These are phyloP conservation scores for Merodon equestris DNA, from an alignment of 2,888 invertebrate genomes.

Conservation along the genomic window DNA sequence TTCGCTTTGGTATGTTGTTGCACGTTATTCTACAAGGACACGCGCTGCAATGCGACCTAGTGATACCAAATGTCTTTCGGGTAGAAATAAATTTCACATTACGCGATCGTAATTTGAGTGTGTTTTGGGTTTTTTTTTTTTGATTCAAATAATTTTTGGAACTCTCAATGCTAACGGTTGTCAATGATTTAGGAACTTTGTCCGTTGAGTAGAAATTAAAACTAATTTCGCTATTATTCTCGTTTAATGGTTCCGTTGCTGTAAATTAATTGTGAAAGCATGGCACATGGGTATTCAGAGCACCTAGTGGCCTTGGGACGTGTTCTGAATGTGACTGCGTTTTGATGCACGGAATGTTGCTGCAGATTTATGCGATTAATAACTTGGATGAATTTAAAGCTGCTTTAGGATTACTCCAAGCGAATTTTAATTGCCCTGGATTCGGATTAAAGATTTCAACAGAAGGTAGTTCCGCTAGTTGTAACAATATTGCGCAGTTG, in stretches of 20 bases:
- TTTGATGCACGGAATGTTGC: background rate
- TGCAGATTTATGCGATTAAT: background rate
- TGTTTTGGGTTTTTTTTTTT: slow-evolving; percentile 17
- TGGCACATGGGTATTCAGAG: too few species aligned
- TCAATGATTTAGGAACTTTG: slow-evolving; percentile 27
- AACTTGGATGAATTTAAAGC: background rate
- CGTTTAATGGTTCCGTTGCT: slow-evolving; percentile 21
- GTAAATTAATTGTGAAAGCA: slow-evolving; percentile 1
- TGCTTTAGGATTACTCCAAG: too few species aligned
- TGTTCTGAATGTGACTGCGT: background rate
- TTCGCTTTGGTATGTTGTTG: background rate
- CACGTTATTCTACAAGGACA: slow-evolving; percentile 16
- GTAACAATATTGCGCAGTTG: too few species aligned
- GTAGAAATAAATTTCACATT: slow-evolving; percentile 47
- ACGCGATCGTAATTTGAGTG: slow-evolving; percentile 42
- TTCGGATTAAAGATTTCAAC: too few species aligned
- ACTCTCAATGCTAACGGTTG: slow-evolving; percentile 10
- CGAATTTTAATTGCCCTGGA: too few species aligned
- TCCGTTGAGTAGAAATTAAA: slow-evolving; percentile 23
- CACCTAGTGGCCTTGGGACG: too few species aligned
- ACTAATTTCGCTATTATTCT: slow-evolving; percentile 41
- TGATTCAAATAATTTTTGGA: slow-evolving; percentile 5
- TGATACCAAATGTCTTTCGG: background rate
- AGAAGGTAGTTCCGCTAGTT: too few species aligned
- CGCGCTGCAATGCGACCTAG: background rate